Evolutionary conservation across 2,113 vertebrate genomes (phyloP).

Genomic region (Henicopernis longicauda): DNA sequence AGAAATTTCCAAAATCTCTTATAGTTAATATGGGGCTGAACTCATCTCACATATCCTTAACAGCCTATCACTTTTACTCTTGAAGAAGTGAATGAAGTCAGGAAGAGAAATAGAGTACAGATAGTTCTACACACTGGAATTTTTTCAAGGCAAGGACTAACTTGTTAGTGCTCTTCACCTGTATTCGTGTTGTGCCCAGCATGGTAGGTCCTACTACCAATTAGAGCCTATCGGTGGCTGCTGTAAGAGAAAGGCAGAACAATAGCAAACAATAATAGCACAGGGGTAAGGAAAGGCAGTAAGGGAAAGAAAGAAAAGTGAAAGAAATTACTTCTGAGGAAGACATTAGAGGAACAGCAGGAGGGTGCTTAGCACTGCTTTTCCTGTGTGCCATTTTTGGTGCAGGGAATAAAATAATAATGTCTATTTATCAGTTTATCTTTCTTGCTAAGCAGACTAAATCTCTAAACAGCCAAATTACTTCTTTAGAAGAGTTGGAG

Average conservation of each 20-base stretch:
- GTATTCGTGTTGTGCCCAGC: background rate
- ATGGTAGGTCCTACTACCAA: background rate
- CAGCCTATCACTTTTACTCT: background rate
- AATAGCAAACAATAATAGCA: background rate
- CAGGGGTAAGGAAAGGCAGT: background rate
- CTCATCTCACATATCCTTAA: background rate
- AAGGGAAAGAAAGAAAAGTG: background rate
- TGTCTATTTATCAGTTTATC: background rate
- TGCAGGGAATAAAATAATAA: background rate
- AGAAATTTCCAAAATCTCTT: background rate
- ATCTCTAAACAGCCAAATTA: background rate
- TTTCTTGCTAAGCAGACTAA: background rate
- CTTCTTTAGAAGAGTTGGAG: background rate
- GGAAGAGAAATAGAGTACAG: background rate
- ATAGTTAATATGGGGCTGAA: background rate
- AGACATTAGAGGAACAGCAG: background rate
- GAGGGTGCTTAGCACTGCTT: background rate
- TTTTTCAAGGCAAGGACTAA: background rate
- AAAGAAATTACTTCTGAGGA: background rate
- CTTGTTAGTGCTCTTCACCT: background rate
- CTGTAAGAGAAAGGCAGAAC: background rate
- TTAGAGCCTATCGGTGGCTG: background rate
- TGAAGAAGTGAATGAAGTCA: background rate
- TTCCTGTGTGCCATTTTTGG: background rate
- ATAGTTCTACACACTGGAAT: background rate